Percentiles rank a stretch among this genome's conserved stretches.
Evolutionary conservation across 2,888 invertebrate species (phyloP).

Genomic region (Aspidapion aeneum): DNA sequence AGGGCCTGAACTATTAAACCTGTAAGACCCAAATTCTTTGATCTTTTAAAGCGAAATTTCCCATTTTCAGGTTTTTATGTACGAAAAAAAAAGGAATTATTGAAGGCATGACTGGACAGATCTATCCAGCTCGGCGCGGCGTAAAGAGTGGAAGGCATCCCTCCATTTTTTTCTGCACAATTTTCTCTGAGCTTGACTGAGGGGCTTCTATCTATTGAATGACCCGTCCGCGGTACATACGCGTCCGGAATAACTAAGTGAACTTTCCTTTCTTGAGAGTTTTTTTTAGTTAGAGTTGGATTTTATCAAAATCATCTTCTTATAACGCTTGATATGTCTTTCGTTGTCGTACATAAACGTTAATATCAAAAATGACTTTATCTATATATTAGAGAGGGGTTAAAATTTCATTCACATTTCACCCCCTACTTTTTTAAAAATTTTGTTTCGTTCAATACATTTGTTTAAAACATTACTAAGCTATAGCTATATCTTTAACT

Average conservation of each 20-base stretch:
- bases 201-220: not conserved
- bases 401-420: too few species aligned
- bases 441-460: too few species aligned
- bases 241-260: not conserved
- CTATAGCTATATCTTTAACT: too few species aligned
- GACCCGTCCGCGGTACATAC: not conserved
- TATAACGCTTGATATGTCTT: not conserved
- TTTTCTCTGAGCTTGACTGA: not conserved
- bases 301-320: not conserved
- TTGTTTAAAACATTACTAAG: too few species aligned
- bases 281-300: not conserved
- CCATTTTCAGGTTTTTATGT: not conserved
- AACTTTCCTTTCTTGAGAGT: not conserved
- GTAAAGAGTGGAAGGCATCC: not conserved
- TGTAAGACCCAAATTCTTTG: too few species aligned
- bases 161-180: not conserved
- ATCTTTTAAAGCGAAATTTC: not conserved
- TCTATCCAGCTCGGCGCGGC: not conserved
- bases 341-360: not conserved
- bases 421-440: too few species aligned
- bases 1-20: too few species aligned
- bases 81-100: not conserved
- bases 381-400: too few species aligned
- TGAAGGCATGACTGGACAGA: not conserved
- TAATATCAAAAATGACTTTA: constrained; percentile 1